A percentile compares a stretch with the other conserved stretches of the same genome.
Evolutionary conservation across 1,140 invertebrate species (phyloP).

Genomic region (Heliconius congener): DNA sequence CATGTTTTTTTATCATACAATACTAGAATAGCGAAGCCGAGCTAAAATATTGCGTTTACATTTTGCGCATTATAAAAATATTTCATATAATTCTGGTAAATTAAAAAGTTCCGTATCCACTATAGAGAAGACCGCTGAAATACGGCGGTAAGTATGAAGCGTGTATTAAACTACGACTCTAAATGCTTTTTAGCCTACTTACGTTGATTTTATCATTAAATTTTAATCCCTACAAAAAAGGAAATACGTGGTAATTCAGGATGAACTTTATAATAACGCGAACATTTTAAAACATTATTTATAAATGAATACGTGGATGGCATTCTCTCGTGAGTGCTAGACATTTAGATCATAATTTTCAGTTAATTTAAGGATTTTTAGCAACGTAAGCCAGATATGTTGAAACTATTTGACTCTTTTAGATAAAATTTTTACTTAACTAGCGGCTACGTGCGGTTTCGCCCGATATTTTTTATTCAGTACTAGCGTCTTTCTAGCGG

Average conservation of each 20-base stretch:
- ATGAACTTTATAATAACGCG: constrained; percentile 3
- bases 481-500: too few species aligned
- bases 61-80: constrained; percentile 24
- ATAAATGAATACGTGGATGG: neutral
- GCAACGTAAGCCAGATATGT: neutral
- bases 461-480: too few species aligned
- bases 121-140: constrained; percentile 13
- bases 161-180: constrained; percentile 24
- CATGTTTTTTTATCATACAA: constrained; percentile 22
- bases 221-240: constrained; percentile 2
- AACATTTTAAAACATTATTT: neutral
- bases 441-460: too few species aligned
- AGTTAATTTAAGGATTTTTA: constrained; percentile 3
- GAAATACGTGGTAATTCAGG: constrained; percentile 12
- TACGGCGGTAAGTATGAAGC: constrained; percentile 19
- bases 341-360: neutral
- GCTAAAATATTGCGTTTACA: constrained; percentile 28
- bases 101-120: constrained; percentile 17
- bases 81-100: constrained; percentile 23
- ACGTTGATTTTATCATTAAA: constrained; percentile 22
- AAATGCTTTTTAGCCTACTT: constrained; percentile 24
- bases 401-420: neutral
- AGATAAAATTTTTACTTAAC: too few species aligned
- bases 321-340: neutral
- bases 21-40: constrained; percentile 16